Conservation (phyloP, 1,140 invertebrate genomes). For the Drosophila tristis region DNA sequence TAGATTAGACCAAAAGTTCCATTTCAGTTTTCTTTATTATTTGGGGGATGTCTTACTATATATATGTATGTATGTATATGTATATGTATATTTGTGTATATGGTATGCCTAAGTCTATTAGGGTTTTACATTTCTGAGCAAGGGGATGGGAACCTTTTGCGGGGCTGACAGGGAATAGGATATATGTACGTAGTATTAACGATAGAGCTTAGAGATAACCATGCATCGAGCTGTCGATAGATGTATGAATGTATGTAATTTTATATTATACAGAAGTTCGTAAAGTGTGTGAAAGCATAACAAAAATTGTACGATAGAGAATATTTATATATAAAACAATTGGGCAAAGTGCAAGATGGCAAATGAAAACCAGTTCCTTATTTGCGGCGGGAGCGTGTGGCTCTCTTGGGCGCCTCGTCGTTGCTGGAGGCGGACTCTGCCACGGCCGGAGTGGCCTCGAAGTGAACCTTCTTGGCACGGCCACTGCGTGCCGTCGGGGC, state of each 20-base stretch:
- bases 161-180: no score
- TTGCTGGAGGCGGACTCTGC: background rate
- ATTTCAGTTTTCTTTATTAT: conserved; percentile 17
- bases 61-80: conserved; percentile 14
- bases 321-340: conserved; percentile 18
- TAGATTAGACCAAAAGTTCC: conserved; percentile 5
- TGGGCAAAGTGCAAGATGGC: conserved; percentile 1
- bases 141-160: background rate
- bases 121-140: conserved; percentile 11
- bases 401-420: conserved; percentile 51
- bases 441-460: conserved; percentile 12
- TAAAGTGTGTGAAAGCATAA: background rate
- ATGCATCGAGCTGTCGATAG: background rate
- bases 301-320: conserved; percentile 4
- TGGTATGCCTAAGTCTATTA: conserved; percentile 24
- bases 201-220: background rate
- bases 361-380: conserved; percentile 37
- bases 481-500: conserved; percentile 10
- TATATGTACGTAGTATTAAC: conserved; percentile 3
- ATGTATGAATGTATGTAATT: no score
- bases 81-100: conserved; percentile 13
- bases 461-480: conserved; percentile 32
- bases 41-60: conserved; percentile 27
- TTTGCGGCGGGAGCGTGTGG: conserved; percentile 75
- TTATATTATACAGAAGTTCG: conserved; percentile 32